Percentiles rank a stretch among this genome's conserved stretches.
Conservation (phyloP, 2,113 vertebrate species). For the Nothocercus nigrocapillus region DNA sequence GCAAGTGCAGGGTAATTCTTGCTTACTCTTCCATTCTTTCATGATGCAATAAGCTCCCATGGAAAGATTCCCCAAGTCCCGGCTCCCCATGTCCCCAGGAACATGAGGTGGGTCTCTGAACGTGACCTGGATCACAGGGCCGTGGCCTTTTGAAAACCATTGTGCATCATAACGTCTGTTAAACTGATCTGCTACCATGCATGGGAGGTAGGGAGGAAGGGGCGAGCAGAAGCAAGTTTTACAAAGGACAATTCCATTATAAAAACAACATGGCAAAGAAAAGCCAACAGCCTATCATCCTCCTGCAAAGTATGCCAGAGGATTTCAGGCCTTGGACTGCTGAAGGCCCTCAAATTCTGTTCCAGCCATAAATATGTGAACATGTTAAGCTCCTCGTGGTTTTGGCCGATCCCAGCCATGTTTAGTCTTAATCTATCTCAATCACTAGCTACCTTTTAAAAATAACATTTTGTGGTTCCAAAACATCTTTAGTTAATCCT, state of each 20-base stretch:
- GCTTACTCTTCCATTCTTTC: background rate
- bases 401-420: background rate
- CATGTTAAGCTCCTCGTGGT: slow-evolving; percentile 10
- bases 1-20: background rate
- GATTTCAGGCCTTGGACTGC: background rate
- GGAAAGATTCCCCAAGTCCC: background rate
- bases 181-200: background rate
- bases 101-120: background rate
- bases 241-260: background rate
- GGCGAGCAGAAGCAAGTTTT: background rate
- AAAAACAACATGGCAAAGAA: background rate
- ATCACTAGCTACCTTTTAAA: slow-evolving; percentile 57
- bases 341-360: slow-evolving; percentile 5
- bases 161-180: background rate
- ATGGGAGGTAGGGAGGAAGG: background rate
- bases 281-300: background rate
- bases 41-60: accelerated
- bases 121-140: background rate
- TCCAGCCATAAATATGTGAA: slow-evolving; percentile 32
- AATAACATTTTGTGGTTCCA: slow-evolving; percentile 64
- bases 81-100: background rate
- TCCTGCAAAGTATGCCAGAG: background rate
- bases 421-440: slow-evolving; percentile 62
- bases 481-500: slow-evolving; percentile 64
- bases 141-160: background rate